These are phyloP conservation scores for Pseudolaguvia tuberculata DNA, from an alignment of 2,113 vertebrate species.

Conservation along the genomic window DNA sequence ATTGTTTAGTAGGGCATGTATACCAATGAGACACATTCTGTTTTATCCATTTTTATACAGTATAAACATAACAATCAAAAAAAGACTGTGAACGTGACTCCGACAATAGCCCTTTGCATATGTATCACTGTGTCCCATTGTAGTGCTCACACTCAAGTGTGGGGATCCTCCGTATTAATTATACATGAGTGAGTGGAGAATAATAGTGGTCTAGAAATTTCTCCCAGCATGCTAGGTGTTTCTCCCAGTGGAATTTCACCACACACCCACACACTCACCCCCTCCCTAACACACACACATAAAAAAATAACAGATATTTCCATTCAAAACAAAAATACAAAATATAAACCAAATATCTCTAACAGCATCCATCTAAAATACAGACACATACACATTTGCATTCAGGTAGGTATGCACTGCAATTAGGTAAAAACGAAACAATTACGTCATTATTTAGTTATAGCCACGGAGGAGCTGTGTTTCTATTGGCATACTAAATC, in stretches of 20 bases:
- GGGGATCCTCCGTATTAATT: not conserved
- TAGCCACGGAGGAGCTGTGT: conserved; percentile 9
- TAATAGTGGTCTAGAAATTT: conserved; percentile 40
- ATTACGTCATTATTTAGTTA: conserved; percentile 41
- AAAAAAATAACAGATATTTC: too few species aligned
- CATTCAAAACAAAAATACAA: not conserved
- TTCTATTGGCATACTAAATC: not conserved
- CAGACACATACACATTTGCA: not conserved
- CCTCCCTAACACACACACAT: not conserved
- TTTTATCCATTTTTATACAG: not conserved
- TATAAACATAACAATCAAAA: too few species aligned
- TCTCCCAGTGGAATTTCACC: conserved; percentile 22
- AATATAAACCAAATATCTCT: not conserved
- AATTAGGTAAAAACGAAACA: not conserved
- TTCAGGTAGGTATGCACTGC: not conserved
- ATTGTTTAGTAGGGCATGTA: not conserved
- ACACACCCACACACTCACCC: not conserved
- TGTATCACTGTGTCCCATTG: not conserved
- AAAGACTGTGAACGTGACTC: conserved; percentile 19
- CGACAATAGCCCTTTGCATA: conserved; percentile 20
- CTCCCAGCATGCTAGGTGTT: conserved; percentile 29
- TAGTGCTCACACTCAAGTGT: not conserved
- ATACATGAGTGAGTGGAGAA: not conserved
- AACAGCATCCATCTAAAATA: not conserved
- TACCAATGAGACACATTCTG: not conserved